Percentiles rank a stretch among this genome's conserved stretches.
Conservation (phyloP, 2,888 invertebrate genomes). For the Baccha elongata region DNA sequence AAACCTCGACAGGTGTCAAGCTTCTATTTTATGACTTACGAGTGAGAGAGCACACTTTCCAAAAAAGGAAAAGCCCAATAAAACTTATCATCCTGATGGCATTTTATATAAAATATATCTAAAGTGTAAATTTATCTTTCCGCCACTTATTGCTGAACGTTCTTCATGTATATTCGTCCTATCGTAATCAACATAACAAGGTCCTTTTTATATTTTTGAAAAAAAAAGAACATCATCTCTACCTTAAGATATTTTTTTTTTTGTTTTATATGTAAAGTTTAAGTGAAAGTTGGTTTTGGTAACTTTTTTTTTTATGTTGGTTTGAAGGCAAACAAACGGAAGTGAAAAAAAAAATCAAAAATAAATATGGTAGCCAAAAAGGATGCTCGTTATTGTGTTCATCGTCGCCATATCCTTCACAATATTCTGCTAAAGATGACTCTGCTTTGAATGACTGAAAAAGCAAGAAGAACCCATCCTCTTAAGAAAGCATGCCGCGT, state of each 20-base stretch:
- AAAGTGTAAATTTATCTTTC: constrained; percentile 67
- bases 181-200: constrained; percentile 40
- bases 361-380: constrained; percentile 49
- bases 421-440: constrained; percentile 38
- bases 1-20: constrained; percentile 18
- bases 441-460: constrained; percentile 58
- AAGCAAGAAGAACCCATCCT: constrained; percentile 27
- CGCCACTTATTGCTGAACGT: constrained; percentile 50
- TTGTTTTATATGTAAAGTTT: constrained; percentile 40
- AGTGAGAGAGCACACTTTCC: constrained; percentile 1
- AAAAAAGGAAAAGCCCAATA: constrained; percentile 42
- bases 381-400: constrained; percentile 43
- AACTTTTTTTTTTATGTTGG: neutral
- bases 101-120: constrained; percentile 55
- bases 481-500: constrained; percentile 68
- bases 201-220: constrained; percentile 7
- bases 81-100: constrained; percentile 69
- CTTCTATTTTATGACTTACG: constrained; percentile 49
- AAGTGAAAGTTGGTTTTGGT: constrained; percentile 45
- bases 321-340: constrained; percentile 19
- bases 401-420: constrained; percentile 4
- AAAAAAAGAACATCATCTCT: neutral
- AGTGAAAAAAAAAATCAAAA: constrained; percentile 5
- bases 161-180: constrained; percentile 38
- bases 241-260: constrained; percentile 13